phyloP scores from a whole-genome alignment of 2,113 vertebrate species.

The Nipponia nippon region DNA sequence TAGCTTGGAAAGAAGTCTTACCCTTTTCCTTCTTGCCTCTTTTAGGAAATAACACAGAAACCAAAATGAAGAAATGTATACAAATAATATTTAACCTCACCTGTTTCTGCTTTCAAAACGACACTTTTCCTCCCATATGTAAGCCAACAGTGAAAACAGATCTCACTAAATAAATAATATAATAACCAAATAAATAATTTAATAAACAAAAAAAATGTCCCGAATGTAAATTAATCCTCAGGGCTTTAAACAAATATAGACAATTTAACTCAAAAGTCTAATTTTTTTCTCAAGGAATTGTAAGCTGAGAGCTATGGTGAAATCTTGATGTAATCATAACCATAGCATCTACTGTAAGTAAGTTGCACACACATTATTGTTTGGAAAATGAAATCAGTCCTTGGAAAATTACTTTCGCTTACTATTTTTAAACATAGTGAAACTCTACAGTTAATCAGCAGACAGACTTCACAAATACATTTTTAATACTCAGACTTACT shows the following conservation, averaged over 20 bases:
- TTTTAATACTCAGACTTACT: background rate
- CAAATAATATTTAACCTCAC: background rate
- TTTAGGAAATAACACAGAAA: background rate
- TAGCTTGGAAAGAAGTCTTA: background rate
- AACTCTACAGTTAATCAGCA: background rate
- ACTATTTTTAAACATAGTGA: background rate
- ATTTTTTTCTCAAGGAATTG: background rate
- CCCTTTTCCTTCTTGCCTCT: background rate
- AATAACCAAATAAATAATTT: background rate
- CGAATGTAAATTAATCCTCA: background rate
- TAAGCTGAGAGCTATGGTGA: background rate
- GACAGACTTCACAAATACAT: background rate
- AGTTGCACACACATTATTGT: background rate
- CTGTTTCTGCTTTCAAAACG: background rate
- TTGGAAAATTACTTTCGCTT: background rate
- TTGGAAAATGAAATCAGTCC: background rate
- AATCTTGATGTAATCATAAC: background rate
- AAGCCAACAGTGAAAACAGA: background rate
- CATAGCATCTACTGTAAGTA: background rate
- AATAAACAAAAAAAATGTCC: background rate
- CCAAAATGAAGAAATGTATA: background rate
- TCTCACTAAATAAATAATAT: background rate
- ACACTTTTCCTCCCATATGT: background rate
- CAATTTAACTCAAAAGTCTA: background rate
- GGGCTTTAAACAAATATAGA: background rate